These are phyloP conservation scores for Diadromus collaris DNA, from an alignment of 2,888 invertebrate genomes.

Conservation along the genomic window DNA sequence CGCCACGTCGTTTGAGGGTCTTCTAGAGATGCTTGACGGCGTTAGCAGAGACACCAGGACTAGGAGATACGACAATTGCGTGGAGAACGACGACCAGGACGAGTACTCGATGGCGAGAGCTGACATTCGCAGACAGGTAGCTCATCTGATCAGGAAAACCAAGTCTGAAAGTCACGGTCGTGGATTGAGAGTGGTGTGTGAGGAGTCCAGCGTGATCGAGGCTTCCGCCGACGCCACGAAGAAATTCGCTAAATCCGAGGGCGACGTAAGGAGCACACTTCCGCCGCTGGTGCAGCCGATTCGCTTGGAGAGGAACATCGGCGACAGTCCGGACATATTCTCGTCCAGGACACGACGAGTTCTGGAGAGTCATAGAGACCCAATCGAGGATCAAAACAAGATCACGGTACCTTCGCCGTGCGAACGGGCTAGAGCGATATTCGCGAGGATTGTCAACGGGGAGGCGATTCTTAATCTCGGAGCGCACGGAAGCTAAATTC, in stretches of 20 bases:
- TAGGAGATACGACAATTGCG: background rate
- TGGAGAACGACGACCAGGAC: conserved; percentile 23
- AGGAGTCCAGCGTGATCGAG: conserved; percentile 52
- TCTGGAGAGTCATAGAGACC: conserved; percentile 21
- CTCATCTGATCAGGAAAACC: conserved; percentile 74
- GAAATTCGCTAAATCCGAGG: conserved; percentile 73
- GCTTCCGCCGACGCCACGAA: conserved; percentile 48
- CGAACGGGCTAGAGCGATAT: conserved; percentile 74
- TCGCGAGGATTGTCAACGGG: conserved; percentile 73
- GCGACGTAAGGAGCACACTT: conserved; percentile 64
- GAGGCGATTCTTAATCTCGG: conserved; percentile 67
- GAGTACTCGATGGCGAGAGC: conserved; percentile 45
- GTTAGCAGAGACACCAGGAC: conserved; percentile 54
- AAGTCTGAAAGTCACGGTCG: conserved; percentile 75
- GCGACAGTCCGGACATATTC: conserved; percentile 66
- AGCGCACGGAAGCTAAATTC: conserved; percentile 56
- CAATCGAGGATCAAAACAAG: conserved; percentile 32
- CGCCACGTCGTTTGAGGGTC: conserved; percentile 70
- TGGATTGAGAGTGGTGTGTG: conserved; percentile 44
- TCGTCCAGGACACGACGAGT: conserved; percentile 48
- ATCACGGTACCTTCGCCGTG: conserved; percentile 60
- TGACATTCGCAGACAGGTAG: conserved; percentile 69
- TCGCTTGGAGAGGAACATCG: conserved; percentile 71
- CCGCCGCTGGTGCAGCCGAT: conserved; percentile 63
- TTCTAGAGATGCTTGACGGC: conserved; percentile 72